Base-by-base conservation (phyloP, 2,797 vertebrate species). In the Borostomias antarcticus region DNA sequence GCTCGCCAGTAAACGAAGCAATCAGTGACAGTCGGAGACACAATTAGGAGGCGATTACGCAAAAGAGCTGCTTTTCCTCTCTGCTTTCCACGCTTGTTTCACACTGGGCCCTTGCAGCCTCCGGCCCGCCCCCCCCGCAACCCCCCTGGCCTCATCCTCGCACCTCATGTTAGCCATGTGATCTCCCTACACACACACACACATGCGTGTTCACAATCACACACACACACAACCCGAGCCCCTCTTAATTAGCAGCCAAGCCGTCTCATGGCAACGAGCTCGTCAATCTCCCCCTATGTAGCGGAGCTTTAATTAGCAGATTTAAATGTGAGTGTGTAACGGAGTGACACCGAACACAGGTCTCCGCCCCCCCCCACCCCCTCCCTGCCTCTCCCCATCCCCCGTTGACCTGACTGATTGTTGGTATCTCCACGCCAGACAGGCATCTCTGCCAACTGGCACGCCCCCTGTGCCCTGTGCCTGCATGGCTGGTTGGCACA, bases 1-100 rank as follows among this genome's bases (percentile, higher is more conserved):
- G 72, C 64, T 59, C 59, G 54, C 70, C 80, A 68, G 87, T 83
- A 87, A 89, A 91, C 85, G 88, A 88, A 86, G 75, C 82, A 83
- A 87, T 89, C 81, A 84, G 54, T 19, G 77, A 78, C 79, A 82
- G 81, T 73, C 71, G 80, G 72, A 75, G 74, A 80, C 72, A 74
- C 81, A 88, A 88, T 90, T 89, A 90, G 72, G 76, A 75, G 68
- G 73, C 76, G 87, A 88, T 90, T 92, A 90, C 74, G 21, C 76
- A 75, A 88, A 89, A 90, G 86, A 88, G 85, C 85, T 82, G 70
- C 79, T 85, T 80, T 79, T 69, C 66, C 67, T 77, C 72, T 79
- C 70, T 71, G 77, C 78, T 79, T 82, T 87, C 68, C 76, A 69
- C 26, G 54, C 66, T 68, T 70, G 77, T 80, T 78, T 81, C 81